Evolutionary conservation across 2,113 vertebrate genomes (phyloP).

Genomic region (Symphodus melops): DNA sequence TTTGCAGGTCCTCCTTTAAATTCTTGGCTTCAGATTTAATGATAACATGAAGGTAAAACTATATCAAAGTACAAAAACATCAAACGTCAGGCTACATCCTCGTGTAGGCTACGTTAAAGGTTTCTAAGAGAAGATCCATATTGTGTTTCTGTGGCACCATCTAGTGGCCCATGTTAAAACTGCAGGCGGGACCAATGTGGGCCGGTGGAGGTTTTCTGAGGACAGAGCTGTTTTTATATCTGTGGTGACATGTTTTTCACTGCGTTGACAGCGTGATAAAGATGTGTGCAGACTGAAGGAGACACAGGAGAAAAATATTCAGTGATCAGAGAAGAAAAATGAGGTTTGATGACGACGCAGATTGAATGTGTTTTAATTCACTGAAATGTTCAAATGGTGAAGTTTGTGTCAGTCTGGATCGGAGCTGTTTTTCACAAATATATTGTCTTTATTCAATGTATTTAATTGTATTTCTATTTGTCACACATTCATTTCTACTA

Average conservation of each 20-base stretch:
- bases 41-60: no score
- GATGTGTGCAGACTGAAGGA: not conserved
- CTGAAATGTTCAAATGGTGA: not conserved
- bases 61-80: no score
- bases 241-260: slow-evolving; percentile 4
- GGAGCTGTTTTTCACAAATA: no score
- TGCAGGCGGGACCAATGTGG: not conserved
- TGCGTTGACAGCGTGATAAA: not conserved
- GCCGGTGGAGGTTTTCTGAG: slow-evolving; percentile 10
- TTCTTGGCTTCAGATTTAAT: no score
- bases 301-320: not conserved
- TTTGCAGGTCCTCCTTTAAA: no score
- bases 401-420: no score
- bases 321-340: not conserved
- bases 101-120: no score
- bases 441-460: no score
- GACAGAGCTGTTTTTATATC: slow-evolving; percentile 9
- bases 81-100: no score
- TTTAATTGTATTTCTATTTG: no score
- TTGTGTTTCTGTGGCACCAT: slow-evolving; percentile 6
- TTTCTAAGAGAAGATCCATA: no score
- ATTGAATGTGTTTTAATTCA: not conserved
- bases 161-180: not conserved
- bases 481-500: no score
- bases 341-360: not conserved